Evolutionary conservation across 1,140 invertebrate genomes (phyloP).

Genomic region (Brachionus koreanus): DNA sequence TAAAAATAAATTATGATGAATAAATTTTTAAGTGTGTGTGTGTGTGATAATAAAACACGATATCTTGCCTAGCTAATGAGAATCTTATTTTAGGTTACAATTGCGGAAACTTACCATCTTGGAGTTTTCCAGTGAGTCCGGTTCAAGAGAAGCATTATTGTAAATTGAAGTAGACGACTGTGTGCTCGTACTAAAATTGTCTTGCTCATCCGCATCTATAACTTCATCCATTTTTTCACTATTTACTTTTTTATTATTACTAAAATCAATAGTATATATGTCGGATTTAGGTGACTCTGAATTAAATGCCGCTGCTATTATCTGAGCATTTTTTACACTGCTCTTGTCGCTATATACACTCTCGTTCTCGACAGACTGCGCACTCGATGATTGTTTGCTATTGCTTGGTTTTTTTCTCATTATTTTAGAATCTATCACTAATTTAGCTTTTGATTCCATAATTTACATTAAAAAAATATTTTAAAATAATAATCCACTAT

Average conservation of each 20-base stretch:
- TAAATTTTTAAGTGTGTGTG: background rate
- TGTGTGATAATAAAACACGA: background rate
- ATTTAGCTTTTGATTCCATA: constrained; percentile 5
- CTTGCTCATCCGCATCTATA: background rate
- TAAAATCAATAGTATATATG: background rate
- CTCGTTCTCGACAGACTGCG: constrained; percentile 7
- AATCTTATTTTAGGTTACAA: background rate
- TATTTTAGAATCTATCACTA: background rate
- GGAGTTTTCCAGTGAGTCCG: background rate
- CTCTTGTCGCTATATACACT: constrained; percentile 27
- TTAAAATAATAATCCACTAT: background rate
- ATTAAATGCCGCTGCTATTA: constrained; percentile 42
- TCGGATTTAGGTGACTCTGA: background rate
- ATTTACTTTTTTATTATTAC: background rate
- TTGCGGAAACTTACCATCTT: background rate
- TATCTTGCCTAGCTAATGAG: background rate
- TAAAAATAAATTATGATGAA: background rate
- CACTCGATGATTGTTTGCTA: background rate
- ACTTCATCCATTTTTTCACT: constrained; percentile 5
- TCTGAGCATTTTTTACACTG: constrained; percentile 42
- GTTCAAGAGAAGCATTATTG: background rate
- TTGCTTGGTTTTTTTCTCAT: background rate
- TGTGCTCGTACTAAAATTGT: constrained; percentile 19
- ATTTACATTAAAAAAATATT: background rate
- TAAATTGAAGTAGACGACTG: background rate